Conservation (phyloP, 2,888 invertebrate species). For the Tigriopus californicus region DNA sequence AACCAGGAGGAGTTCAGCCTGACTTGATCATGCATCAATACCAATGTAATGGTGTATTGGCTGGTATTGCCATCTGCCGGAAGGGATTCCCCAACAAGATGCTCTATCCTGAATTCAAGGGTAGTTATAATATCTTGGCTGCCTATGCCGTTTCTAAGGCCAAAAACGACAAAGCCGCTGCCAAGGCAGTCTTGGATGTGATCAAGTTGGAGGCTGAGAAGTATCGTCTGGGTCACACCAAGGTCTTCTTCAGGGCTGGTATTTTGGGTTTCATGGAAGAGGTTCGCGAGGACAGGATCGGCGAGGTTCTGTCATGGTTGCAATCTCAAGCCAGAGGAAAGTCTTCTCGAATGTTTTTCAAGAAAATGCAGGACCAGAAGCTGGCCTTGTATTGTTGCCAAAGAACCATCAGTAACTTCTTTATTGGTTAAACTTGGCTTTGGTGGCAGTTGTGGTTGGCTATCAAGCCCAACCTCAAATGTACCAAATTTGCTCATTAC, state of each 20-base stretch:
- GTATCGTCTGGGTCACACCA: constrained; percentile 84
- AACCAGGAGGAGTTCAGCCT: constrained; percentile 79
- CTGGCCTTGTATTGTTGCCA: constrained; percentile 20
- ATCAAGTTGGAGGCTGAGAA: constrained; percentile 77
- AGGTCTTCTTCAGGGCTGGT: constrained; percentile 99
- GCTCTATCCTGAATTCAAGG: constrained; percentile 26
- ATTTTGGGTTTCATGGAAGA: constrained; percentile 99
- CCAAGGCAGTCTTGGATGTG: constrained; percentile 46
- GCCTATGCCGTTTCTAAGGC: constrained; percentile 33
- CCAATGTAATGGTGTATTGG: constrained; percentile 95
- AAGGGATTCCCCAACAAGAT: constrained; percentile 47
- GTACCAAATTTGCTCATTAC: constrained; percentile 63
- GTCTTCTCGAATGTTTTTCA: constrained; percentile 32
- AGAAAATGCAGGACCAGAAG: constrained; percentile 34
- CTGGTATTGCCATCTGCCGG: constrained; percentile 99
- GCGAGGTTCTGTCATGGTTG: constrained; percentile 93
- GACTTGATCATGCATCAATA: constrained; percentile 98
- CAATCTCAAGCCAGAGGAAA: constrained; percentile 89
- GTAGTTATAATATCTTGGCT: constrained; percentile 13
- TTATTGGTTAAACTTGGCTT: constrained; percentile 63
- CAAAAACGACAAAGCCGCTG: constrained; percentile 59
- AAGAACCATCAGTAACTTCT: constrained; percentile 26
- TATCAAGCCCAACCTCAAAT: constrained; percentile 97
- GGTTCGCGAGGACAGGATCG: constrained; percentile 93
- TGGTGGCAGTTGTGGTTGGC: constrained; percentile 99